phyloP scores from a whole-genome alignment of 1,140 invertebrate species.

The Drosophila busckii region DNA sequence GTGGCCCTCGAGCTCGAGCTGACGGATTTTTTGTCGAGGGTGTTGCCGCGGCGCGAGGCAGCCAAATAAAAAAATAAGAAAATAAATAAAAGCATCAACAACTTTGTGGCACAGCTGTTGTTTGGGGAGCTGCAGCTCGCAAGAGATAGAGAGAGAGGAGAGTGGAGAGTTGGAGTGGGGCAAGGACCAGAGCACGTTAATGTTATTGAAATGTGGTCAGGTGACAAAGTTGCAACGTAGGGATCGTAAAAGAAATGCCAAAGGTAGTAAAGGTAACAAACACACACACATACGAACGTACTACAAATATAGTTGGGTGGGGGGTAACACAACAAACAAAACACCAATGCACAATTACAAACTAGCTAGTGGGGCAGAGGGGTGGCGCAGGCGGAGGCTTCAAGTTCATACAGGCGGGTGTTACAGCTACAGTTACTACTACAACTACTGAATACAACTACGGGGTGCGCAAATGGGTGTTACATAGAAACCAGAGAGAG shows the following conservation, averaged over 20 bases:
- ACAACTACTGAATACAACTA: conserved; percentile 22
- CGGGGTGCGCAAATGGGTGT: conserved; percentile 2
- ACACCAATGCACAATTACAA: conserved; percentile 48
- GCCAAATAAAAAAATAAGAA: conserved; percentile 1
- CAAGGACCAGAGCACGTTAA: conserved; percentile 48
- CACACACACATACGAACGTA: conserved; percentile 5
- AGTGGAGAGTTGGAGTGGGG: background rate
- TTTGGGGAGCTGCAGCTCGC: conserved; percentile 17
- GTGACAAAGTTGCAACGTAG: conserved; percentile 35
- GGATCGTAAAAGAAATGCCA: conserved; percentile 69
- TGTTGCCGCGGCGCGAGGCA: conserved; percentile 1
- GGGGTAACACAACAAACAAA: conserved; percentile 28
- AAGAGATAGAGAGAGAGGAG: background rate
- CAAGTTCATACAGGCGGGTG: conserved; percentile 2
- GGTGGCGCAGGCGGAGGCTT: background rate
- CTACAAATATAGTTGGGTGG: conserved; percentile 13
- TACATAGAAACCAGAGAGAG: too few relatives aligned
- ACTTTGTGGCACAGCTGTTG: conserved; percentile 33
- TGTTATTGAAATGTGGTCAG: conserved; percentile 66
- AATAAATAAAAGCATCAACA: conserved; percentile 11
- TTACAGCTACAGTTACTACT: background rate
- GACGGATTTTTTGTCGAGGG: conserved; percentile 9
- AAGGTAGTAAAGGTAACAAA: conserved; percentile 56
- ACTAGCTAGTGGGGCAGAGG: conserved; percentile 18
- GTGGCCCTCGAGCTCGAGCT: conserved; percentile 1